Evolutionary conservation across 2,113 vertebrate genomes (phyloP).

Genomic region (Poecile atricapillus): DNA sequence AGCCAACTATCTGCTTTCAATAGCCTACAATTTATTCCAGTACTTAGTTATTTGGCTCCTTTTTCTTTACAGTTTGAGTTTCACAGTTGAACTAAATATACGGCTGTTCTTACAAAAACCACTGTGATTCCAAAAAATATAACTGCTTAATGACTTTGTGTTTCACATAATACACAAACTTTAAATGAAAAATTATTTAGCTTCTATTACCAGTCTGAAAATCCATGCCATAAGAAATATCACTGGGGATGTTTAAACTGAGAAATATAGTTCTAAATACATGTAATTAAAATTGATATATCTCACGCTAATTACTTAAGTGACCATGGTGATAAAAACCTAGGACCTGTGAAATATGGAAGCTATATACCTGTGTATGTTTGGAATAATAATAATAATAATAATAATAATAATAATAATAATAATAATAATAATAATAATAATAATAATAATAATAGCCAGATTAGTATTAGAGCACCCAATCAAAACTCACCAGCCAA

Average conservation of each 20-base stretch:
- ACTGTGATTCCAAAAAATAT: neutral
- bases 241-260: neutral
- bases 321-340: neutral
- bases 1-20: neutral
- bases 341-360: neutral
- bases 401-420: neutral
- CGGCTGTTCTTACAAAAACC: slow-evolving; percentile 13
- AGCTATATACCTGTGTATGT: neutral
- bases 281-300: neutral
- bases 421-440: neutral
- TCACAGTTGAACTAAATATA: slow-evolving; percentile 34
- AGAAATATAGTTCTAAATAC: neutral
- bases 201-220: neutral
- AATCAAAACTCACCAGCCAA: neutral
- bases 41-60: slow-evolving; percentile 15
- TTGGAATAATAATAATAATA: neutral
- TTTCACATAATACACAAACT: slow-evolving; percentile 9
- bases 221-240: slow-evolving; percentile 4
- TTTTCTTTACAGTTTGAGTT: slow-evolving; percentile 32
- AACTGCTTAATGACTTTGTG: neutral
- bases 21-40: slow-evolving; percentile 17
- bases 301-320: neutral
- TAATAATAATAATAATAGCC: neutral
- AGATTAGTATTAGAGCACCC: neutral
- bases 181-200: slow-evolving; percentile 6